Evolutionary conservation across 2,888 invertebrate species (phyloP).

Genomic region (Himalopsyche anomala): DNA sequence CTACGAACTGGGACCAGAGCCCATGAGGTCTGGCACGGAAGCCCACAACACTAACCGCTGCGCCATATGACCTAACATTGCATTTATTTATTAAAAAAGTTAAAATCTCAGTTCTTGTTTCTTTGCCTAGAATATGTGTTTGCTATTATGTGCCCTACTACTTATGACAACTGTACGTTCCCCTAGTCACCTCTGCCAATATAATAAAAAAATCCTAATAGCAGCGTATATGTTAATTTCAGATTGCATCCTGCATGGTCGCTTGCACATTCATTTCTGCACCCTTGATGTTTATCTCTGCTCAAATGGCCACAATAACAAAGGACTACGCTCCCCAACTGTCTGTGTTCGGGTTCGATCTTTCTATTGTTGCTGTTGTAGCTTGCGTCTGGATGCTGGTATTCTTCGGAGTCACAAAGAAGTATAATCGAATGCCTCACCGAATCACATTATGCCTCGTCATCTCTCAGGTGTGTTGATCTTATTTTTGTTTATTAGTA

Average conservation of each 20-base stretch:
- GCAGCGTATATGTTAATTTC: slow-evolving; percentile 66
- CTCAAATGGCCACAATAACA: slow-evolving; percentile 91
- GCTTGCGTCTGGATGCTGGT: slow-evolving; percentile 88
- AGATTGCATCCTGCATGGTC: slow-evolving; percentile 96
- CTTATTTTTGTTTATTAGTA: background rate
- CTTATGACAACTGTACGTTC: background rate
- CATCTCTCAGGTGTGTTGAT: slow-evolving; percentile 83
- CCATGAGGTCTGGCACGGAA: too few relatives aligned
- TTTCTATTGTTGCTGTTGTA: slow-evolving; percentile 87
- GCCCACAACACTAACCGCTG: too few relatives aligned
- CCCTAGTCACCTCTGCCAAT: background rate
- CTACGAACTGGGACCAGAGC: too few relatives aligned
- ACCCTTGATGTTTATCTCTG: slow-evolving; percentile 96
- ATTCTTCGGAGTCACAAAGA: slow-evolving; percentile 85
- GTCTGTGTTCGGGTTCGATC: slow-evolving; percentile 87
- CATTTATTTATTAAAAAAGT: too few relatives aligned
- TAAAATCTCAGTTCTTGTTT: too few relatives aligned
- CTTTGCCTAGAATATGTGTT: too few relatives aligned
- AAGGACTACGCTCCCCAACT: slow-evolving; percentile 88
- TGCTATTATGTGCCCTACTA: too few relatives aligned
- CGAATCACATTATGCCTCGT: slow-evolving; percentile 87
- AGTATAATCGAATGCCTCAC: slow-evolving; percentile 88
- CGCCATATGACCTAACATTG: too few relatives aligned
- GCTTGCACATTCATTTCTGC: slow-evolving; percentile 96
- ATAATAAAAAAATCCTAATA: slow-evolving; percentile 2